phyloP scores from a whole-genome alignment of 2,888 invertebrate species.

The Clostera curtula region DNA sequence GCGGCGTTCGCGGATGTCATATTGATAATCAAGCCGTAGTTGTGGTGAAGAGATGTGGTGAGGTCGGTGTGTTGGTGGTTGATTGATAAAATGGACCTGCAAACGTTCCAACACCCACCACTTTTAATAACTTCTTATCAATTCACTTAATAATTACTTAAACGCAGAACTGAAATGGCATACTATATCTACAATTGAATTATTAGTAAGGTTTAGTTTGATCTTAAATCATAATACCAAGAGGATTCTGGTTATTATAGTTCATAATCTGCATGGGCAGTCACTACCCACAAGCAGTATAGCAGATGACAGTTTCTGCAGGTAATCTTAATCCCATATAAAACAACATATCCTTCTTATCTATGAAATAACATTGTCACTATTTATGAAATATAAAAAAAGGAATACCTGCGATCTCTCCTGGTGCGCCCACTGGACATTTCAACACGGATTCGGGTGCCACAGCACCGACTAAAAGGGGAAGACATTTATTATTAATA shows the following conservation, averaged over 20 bases:
- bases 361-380: conserved; percentile 8
- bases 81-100: conserved; percentile 75
- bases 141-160: conserved; percentile 20
- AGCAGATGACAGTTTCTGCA: no score
- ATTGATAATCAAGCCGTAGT: conserved; percentile 67
- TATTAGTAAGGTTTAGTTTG: no score
- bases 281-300: no score
- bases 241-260: no score
- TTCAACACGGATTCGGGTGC: conserved; percentile 91
- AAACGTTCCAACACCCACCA: conserved; percentile 77
- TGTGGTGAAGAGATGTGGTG: conserved; percentile 73
- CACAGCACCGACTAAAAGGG: conserved; percentile 84
- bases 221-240: no score
- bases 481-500: not conserved
- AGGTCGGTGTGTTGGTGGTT: conserved; percentile 74
- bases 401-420: conserved; percentile 77
- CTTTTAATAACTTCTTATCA: conserved; percentile 60
- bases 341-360: not conserved
- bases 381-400: no score
- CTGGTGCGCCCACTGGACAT: conserved; percentile 93
- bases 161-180: conserved; percentile 15
- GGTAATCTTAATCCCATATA: not conserved
- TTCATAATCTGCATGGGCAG: not conserved
- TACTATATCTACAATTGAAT: no score
- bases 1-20: conserved; percentile 64